Evolutionary conservation across 2,888 invertebrate species (phyloP), one percentile per base, ranked within the genome.

Genomic region (Platerodrilus igneus): DNA sequence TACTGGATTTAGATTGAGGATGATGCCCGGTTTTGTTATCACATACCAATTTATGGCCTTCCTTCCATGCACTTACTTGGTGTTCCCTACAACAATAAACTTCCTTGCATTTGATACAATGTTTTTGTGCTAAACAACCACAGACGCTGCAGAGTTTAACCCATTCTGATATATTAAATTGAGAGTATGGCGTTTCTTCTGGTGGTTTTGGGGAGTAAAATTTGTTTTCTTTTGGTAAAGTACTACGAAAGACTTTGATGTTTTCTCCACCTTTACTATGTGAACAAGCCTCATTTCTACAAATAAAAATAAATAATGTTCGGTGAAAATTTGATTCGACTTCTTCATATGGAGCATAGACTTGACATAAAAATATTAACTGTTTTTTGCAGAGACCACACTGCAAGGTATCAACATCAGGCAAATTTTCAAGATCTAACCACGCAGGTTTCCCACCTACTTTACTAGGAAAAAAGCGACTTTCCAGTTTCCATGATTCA

Each of bases 381-480:
- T 83, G 82, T 30, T 82, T 73, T 1, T 72, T 64, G 62, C 96
- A 96, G 45, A 69, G 73, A 42, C 68, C 67, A 62, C 96, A 96
- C 29, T 71, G 62, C 18, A 95, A 57, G 34, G 82, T 75, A 4
- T 74, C 69, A 2, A 71, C 61, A 7, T 62, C 62, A 3, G 94
- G 94, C 20, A 95, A 64, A 39, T 79, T 68, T 56, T 79, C 76
- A 5, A 94, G 71, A 62, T 86, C 78, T 30, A 97, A 72, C 96
- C 96, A 97, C 1, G 94, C 83, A 15, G 96, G 95, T 67, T 80
- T 83, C 13, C 92, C 94, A 20, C 96, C 96, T 8, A 94, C 74
- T 82, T 97, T 97, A 59, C 91, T 92, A 0, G 94, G 94, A 63
- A 96, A 94, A 68, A 85, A 87, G 47, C 83, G 77, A 57, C 91